Base-by-base conservation (phyloP, 1,140 invertebrate species). In the Drosophila pseudoananassae region DNA sequence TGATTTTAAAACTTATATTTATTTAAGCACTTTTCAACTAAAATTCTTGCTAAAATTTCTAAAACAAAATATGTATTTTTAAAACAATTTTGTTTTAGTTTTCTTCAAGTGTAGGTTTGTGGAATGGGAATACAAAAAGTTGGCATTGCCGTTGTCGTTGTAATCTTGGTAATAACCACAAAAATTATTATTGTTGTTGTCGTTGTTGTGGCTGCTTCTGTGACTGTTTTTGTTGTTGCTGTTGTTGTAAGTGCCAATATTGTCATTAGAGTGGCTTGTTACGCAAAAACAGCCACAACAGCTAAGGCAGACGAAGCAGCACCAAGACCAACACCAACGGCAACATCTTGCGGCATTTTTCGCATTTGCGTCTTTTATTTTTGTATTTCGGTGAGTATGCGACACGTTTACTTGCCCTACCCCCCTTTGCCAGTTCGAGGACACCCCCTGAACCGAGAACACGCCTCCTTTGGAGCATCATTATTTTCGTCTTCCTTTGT, bases 151-250 rank as follows among this genome's bases (percentile, higher is more conserved):
- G 49, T 55, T 77, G 69, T 58, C 82, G 68, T 85, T 87, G 82
- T 87, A 87, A 87, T 87, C 82, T 87, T 87, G 74, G 82, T 87
- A 87, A 87, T 87, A 87, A 87, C 82, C 82, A 87, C 81, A 83
- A 84, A 84, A 84, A 84, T 87, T 87, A 87, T 88, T 87, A 83
- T 78, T 82, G 75, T 88, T 88, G 65, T 68, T 74, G 78, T 64
- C 59, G 53, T 58, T 66, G 66, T 33, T 72, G 38, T 15, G 33
- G 45, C n/a, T 50, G 31, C n/a, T 63, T 40, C 9, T 76, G 55
- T 54, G 49, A 38, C 25, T 72, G 66, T 25, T 61, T 20, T 63
- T 69, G 75, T 69, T 87, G 64, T 76, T 76, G 75, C 66, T 87
- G 71, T 77, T 77, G 74, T 88, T 87, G 83, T 83, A 87, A 87